These are phyloP conservation scores for Benthosema pterotum DNA, from an alignment of 2,797 vertebrate genomes.

Conservation along the genomic window DNA sequence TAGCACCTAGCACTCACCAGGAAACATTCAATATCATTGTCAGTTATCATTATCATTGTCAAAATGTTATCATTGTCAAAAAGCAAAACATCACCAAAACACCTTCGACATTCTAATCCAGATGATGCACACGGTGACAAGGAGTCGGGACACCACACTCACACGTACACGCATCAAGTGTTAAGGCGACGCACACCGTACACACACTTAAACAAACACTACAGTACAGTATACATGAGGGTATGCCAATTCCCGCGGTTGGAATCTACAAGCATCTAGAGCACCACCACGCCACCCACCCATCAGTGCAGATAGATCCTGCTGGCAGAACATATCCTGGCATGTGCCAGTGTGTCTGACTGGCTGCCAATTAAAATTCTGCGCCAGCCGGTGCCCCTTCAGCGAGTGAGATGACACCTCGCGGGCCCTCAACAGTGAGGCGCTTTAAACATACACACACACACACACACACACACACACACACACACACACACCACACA, in stretches of 20 bases:
- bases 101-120: not conserved
- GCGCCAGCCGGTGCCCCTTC: slow-evolving; percentile 43
- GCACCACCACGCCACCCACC: not conserved
- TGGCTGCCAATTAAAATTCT: slow-evolving; percentile 64
- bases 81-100: slow-evolving; percentile 25
- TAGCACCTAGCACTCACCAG: too few relatives aligned
- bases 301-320: slow-evolving; percentile 31
- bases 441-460: slow-evolving; percentile 14
- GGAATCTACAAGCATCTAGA: slow-evolving; percentile 2
- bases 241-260: slow-evolving; percentile 3
- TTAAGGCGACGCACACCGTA: too few relatives aligned
- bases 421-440: slow-evolving; percentile 40
- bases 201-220: not conserved
- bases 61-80: slow-evolving; percentile 21
- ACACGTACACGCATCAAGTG: not conserved
- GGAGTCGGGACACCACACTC: not conserved
- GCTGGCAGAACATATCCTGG: slow-evolving; percentile 28
- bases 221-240: not conserved
- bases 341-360: slow-evolving; percentile 42
- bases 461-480: not conserved
- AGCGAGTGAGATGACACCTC: slow-evolving; percentile 56
- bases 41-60: too few relatives aligned
- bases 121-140: not conserved
- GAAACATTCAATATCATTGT: too few relatives aligned
- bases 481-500: not conserved